Evolutionary conservation across 2,113 vertebrate genomes (phyloP).

Genomic region (Gavialis gangeticus): DNA sequence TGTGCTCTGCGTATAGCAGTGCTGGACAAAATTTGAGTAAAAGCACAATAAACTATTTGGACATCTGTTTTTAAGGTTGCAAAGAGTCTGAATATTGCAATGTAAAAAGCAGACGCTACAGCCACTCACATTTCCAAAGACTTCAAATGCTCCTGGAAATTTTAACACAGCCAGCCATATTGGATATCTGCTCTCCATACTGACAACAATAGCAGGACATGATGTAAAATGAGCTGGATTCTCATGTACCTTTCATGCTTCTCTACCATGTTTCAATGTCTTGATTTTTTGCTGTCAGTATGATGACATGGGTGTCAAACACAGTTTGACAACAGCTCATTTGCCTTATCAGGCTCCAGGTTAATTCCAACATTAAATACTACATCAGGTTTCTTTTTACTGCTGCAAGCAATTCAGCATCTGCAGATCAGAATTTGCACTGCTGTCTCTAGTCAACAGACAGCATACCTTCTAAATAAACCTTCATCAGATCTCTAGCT

Average conservation of each 20-base stretch:
- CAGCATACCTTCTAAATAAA: conserved; percentile 1
- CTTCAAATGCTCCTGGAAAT: conserved; percentile 59
- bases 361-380: conserved; percentile 28
- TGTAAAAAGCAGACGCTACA: conserved; percentile 72
- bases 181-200: conserved; percentile 24
- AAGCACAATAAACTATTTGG: conserved; percentile 74
- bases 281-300: conserved; percentile 12
- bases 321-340: neutral
- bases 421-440: conserved; percentile 9
- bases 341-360: neutral
- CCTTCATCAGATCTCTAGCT: neutral
- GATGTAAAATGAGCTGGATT: conserved; percentile 36
- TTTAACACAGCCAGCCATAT: conserved; percentile 46
- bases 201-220: neutral
- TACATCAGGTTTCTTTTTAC: neutral
- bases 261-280: neutral
- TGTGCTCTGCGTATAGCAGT: conserved; percentile 54
- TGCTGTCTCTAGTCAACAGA: neutral
- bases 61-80: conserved; percentile 82
- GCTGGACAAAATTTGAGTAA: conserved; percentile 64
- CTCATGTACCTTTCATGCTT: neutral
- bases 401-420: neutral
- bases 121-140: conserved; percentile 61
- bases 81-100: conserved; percentile 54
- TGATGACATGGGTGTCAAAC: conserved; percentile 12